phyloP scores from a whole-genome alignment of 2,113 vertebrate species.

The Hippoglossus stenolepis region DNA sequence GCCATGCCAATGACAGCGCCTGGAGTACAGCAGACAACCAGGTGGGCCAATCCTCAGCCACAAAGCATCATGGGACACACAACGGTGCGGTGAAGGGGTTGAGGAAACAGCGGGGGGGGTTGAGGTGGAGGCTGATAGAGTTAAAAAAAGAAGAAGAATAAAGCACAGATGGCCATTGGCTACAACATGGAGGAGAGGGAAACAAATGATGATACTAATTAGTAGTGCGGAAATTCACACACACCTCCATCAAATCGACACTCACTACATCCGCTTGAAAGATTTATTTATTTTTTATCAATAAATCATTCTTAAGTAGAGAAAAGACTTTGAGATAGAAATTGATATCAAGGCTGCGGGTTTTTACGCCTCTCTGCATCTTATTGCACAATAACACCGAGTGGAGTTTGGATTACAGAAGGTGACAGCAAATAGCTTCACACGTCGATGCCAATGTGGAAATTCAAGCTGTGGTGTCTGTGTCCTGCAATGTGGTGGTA shows the following conservation, averaged over 20 bases:
- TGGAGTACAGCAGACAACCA: slow-evolving; percentile 38
- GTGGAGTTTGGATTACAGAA: not conserved
- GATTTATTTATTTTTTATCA: slow-evolving; percentile 9
- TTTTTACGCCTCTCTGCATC: slow-evolving; percentile 7
- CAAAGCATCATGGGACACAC: slow-evolving; percentile 37
- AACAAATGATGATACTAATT: slow-evolving; percentile 70
- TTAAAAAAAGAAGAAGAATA: slow-evolving; percentile 52
- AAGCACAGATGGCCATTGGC: slow-evolving; percentile 61
- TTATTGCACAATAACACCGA: slow-evolving; percentile 11
- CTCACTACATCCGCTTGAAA: slow-evolving; percentile 22
- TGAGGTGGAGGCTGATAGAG: slow-evolving; percentile 16
- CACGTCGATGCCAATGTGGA: slow-evolving; percentile 9
- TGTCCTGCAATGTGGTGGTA: slow-evolving; percentile 31
- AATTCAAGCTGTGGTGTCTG: slow-evolving; percentile 33
- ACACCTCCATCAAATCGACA: slow-evolving; percentile 50
- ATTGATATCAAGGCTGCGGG: slow-evolving; percentile 1
- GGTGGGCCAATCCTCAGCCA: slow-evolving; percentile 33
- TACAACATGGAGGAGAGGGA: slow-evolving; percentile 50
- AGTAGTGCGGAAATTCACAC: slow-evolving; percentile 46
- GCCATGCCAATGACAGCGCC: slow-evolving; percentile 30
- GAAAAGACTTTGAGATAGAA: slow-evolving; percentile 9
- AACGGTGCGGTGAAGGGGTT: slow-evolving; percentile 22
- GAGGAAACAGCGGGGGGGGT: slow-evolving; percentile 31
- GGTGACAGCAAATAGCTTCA: slow-evolving; percentile 13
- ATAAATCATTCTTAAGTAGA: slow-evolving; percentile 9